phyloP scores from a whole-genome alignment of 2,888 invertebrate species.

The Tipula unca region DNA sequence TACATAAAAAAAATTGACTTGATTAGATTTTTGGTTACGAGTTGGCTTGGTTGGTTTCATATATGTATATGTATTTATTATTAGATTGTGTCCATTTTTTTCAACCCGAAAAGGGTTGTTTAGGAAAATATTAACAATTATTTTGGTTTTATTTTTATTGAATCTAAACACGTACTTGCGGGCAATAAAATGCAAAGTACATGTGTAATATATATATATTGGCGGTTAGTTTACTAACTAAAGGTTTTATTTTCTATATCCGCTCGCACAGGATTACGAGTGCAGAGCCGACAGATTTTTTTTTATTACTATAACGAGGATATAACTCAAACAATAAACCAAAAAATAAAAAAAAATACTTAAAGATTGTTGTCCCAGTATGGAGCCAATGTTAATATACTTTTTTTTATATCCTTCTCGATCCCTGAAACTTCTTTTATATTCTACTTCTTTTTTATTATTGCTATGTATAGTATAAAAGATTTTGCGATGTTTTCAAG shows the following conservation, averaged over 20 bases:
- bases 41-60: not conserved
- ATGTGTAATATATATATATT: not conserved
- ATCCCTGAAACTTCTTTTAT: not conserved
- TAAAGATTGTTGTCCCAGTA: not conserved
- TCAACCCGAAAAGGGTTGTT: not conserved
- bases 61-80: too few relatives aligned
- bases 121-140: not conserved
- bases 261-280: not conserved
- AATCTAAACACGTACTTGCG: not conserved
- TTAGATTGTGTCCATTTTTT: not conserved
- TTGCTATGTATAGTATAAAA: not conserved
- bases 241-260: not conserved
- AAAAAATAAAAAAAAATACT: not conserved
- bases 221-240: not conserved
- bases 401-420: not conserved
- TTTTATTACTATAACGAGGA: not conserved
- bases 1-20: not conserved
- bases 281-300: not conserved
- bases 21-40: not conserved
- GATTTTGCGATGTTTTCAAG: not conserved
- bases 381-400: not conserved
- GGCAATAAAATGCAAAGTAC: not conserved
- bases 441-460: not conserved
- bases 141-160: not conserved
- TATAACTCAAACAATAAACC: not conserved